Evolutionary conservation across 1,140 invertebrate species (phyloP).

Genomic region (Drosophila ironensis): DNA sequence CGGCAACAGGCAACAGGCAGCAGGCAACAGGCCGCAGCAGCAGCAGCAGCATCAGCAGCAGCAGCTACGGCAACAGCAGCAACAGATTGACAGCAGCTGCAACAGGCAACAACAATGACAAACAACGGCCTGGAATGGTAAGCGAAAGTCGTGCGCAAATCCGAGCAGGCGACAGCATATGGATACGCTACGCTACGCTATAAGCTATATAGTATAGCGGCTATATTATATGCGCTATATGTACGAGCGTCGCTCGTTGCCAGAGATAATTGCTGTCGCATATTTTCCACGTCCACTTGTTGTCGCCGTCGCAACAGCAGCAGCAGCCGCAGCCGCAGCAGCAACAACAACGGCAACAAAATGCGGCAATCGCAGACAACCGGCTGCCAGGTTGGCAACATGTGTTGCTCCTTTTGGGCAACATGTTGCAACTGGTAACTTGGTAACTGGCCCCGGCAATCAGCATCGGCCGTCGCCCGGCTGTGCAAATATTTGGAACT

Average conservation of each 20-base stretch:
- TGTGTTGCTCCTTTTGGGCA: constrained; percentile 65
- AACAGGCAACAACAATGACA: constrained; percentile 45
- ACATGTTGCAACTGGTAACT: constrained; percentile 61
- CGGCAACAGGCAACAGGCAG: constrained; percentile 36
- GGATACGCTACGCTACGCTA: constrained; percentile 19
- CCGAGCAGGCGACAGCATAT: constrained; percentile 64
- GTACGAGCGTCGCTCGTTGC: constrained; percentile 32
- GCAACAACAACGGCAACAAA: not conserved
- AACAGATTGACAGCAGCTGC: constrained; percentile 80
- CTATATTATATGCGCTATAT: constrained; percentile 17
- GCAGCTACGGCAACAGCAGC: too few species aligned
- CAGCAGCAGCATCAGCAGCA: too few species aligned
- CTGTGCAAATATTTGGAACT: constrained; percentile 54
- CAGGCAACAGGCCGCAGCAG: too few species aligned
- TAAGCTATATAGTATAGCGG: constrained; percentile 39
- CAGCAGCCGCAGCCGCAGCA: constrained; percentile 15
- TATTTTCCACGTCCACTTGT: constrained; percentile 74
- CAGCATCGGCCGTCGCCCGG: constrained; percentile 6
- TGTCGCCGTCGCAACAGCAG: constrained; percentile 33
- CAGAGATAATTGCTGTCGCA: constrained; percentile 75
- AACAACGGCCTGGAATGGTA: constrained; percentile 48
- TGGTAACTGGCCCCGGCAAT: not conserved
- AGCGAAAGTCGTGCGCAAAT: constrained; percentile 75
- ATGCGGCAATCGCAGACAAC: constrained; percentile 5
- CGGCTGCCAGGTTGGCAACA: constrained; percentile 49